These are phyloP conservation scores for Scophthalmus maximus DNA, from an alignment of 2,113 vertebrate species.

Conservation along the genomic window DNA sequence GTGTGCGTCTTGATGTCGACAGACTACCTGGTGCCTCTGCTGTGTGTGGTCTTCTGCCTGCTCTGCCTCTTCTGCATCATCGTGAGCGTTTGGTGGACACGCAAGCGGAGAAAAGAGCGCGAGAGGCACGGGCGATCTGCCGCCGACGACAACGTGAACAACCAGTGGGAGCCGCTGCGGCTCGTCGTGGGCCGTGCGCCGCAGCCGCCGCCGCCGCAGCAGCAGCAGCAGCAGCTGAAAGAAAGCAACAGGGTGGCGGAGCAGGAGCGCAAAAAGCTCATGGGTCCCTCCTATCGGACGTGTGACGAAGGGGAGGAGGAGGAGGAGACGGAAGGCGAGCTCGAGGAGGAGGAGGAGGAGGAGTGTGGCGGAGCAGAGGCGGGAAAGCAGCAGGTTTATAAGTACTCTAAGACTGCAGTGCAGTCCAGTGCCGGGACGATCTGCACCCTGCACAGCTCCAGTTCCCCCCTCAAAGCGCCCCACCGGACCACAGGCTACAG, in stretches of 20 bases:
- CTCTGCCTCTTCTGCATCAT: slow-evolving; percentile 92
- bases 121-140: slow-evolving; percentile 85
- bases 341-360: slow-evolving; percentile 76
- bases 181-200: slow-evolving; percentile 84
- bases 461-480: slow-evolving; percentile 86
- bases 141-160: slow-evolving; percentile 88
- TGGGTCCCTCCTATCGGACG: slow-evolving; percentile 87
- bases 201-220: slow-evolving; percentile 54
- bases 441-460: slow-evolving; percentile 83
- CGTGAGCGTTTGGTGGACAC: slow-evolving; percentile 95
- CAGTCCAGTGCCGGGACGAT: slow-evolving; percentile 84
- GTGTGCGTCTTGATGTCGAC: slow-evolving; percentile 6
- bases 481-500: slow-evolving; percentile 85
- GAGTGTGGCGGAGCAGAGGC: slow-evolving; percentile 82
- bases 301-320: slow-evolving; percentile 79
- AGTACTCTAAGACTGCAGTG: slow-evolving; percentile 86
- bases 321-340: slow-evolving; percentile 75
- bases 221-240: slow-evolving; percentile 78
- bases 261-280: slow-evolving; percentile 94
- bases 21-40: slow-evolving; percentile 91
- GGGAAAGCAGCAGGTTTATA: slow-evolving; percentile 88
- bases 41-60: slow-evolving; percentile 87
- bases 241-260: slow-evolving; percentile 89
- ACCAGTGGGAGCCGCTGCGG: slow-evolving; percentile 94
- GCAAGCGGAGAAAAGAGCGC: slow-evolving; percentile 96